Percentiles rank a stretch among this genome's conserved stretches.
Evolutionary conservation across 2,888 invertebrate genomes (phyloP).

Genomic region (Eutolmus rufibarbis): DNA sequence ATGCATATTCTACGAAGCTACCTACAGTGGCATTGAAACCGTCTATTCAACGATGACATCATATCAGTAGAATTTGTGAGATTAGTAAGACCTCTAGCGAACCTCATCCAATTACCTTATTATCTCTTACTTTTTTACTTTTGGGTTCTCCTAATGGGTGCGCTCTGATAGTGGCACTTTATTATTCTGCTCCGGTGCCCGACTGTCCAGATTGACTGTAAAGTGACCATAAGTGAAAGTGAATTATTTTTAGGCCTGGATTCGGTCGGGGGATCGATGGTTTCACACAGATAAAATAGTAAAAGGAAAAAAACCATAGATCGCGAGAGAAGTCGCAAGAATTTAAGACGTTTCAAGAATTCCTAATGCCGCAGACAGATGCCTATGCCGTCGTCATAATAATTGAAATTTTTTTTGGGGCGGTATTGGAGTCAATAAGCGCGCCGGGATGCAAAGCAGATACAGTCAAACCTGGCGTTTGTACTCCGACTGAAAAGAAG

Average conservation of each 20-base stretch:
- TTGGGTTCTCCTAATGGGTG: neutral
- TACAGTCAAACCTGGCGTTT: neutral
- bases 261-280: neutral
- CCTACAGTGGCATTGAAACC: neutral
- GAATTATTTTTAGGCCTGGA: neutral
- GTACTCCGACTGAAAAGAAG: neutral
- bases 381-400: neutral
- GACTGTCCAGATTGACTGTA: neutral
- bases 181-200: neutral
- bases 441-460: neutral
- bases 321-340: neutral
- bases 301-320: neutral
- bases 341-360: neutral
- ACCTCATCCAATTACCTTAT: neutral
- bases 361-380: neutral
- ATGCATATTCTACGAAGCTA: neutral
- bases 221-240: neutral
- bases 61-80: neutral
- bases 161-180: neutral
- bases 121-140: neutral
- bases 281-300: neutral
- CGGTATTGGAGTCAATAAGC: neutral
- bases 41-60: neutral
- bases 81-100: neutral
- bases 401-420: neutral